Evolutionary conservation across 2,113 vertebrate genomes (phyloP), one percentile per base, ranked within the genome.

Genomic region (Muntiacus muntjak): DNA sequence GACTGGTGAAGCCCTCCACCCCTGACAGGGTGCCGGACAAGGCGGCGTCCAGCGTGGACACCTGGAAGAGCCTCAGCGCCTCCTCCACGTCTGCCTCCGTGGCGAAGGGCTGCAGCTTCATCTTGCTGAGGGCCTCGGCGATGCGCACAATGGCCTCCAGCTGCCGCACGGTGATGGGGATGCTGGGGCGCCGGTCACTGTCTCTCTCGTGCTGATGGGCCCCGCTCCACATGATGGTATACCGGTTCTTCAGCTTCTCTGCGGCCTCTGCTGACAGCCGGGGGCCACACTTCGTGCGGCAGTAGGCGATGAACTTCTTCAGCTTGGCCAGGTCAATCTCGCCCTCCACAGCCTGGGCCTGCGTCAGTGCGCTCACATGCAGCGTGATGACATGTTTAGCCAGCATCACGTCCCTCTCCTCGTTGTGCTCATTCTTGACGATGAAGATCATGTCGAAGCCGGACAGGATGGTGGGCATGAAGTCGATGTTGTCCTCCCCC

Each of bases 401-500:
- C 99, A 99, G 97, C 0, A 99, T 99, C 99, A 99, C 98, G 84
- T 99, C 99, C 90, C 99, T 99, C 96, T 99, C 98, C 89, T 99
- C 99, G 0, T 99, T 99, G 82, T 99, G 99, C 6, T 99, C 99
- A 74, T 99, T 99, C 97, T 99, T 99, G 96, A 99, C 99, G 0
- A 99, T 99, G 99, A 99, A 99, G 98, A 99, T 99, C 99, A 99
- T 99, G 98, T 99, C 99, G 1, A 99, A 99, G 26, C 99, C 99
- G 50, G 99, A 99, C 98, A 99, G 92, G 98, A 99, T 99, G 97
- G 99, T 99, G 83, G 99, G 99, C 99, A 99, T 99, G 98, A 99
- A 99, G 98, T 99, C 99, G 0, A 99, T 99, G 98, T 99, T 99
- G 98, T 99, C 99, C 95, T 99, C 99, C 0, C 99, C 99, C 98